Percentiles rank a stretch among this genome's conserved stretches.
These are phyloP conservation scores for Pleuronectes platessa DNA, from an alignment of 2,113 vertebrate species.

Conservation along the genomic window DNA sequence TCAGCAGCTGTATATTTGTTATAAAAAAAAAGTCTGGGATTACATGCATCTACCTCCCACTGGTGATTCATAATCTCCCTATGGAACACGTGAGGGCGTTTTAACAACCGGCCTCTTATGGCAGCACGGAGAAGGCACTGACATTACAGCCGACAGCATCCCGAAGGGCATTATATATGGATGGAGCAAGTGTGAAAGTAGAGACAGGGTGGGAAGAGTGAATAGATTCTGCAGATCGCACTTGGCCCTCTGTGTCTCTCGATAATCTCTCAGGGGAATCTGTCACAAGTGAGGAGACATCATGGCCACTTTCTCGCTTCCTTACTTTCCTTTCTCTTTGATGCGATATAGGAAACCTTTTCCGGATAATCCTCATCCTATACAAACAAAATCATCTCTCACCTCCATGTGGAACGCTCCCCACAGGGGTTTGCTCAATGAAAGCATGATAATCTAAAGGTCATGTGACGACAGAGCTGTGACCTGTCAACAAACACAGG, in stretches of 20 bases:
- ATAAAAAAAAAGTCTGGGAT: not conserved
- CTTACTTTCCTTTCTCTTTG: not conserved
- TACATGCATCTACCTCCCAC: slow-evolving; percentile 2
- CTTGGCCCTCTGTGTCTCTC: slow-evolving; percentile 34
- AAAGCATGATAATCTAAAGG: slow-evolving; percentile 64
- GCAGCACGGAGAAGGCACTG: not conserved
- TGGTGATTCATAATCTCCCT: slow-evolving; percentile 33
- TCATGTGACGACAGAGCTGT: slow-evolving; percentile 44
- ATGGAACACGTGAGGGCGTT: slow-evolving; percentile 45
- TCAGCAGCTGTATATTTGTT: not conserved
- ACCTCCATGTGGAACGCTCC: slow-evolving; percentile 22
- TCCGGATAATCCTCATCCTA: slow-evolving; percentile 22
- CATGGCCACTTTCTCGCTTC: slow-evolving; percentile 2
- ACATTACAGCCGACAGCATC: slow-evolving; percentile 38
- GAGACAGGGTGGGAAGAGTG: slow-evolving; percentile 22
- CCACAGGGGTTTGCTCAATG: slow-evolving; percentile 31
- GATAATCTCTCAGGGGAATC: slow-evolving; percentile 46
- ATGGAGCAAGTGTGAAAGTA: slow-evolving; percentile 56
- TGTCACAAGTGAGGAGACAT: slow-evolving; percentile 1
- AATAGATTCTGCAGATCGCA: slow-evolving; percentile 38
- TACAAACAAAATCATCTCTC: slow-evolving; percentile 48
- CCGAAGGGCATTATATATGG: slow-evolving; percentile 52
- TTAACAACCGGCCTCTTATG: slow-evolving; percentile 33
- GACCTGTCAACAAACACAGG: slow-evolving; percentile 45
- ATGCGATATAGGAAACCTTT: slow-evolving; percentile 22